Evolutionary conservation across 35 echinoderm and acorn worm genomes (phyloP).

Genomic region (Lytechinus pictus): DNA sequence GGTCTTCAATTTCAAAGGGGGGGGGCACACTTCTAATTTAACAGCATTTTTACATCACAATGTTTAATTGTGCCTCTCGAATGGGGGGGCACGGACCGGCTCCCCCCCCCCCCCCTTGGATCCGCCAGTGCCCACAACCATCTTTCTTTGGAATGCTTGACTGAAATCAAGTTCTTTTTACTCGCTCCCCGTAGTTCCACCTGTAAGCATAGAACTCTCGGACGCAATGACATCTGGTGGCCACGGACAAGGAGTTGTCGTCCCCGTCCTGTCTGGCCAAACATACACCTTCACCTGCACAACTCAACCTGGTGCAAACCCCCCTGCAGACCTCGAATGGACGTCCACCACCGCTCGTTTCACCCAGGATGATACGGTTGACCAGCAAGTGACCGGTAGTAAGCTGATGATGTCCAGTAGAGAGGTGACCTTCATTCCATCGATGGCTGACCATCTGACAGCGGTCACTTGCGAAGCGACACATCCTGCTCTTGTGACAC

Average conservation of each 20-base stretch:
- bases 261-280: neutral
- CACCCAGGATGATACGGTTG: neutral
- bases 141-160: too few species aligned
- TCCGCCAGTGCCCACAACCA: too few species aligned
- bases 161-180: too few species aligned
- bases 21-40: too few species aligned
- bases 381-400: neutral
- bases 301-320: neutral
- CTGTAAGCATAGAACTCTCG: neutral
- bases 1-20: too few species aligned
- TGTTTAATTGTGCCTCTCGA: too few species aligned
- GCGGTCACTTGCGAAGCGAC: constrained; percentile 6
- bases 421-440: neutral
- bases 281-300: neutral
- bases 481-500: neutral
- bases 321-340: neutral
- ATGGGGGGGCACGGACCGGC: too few species aligned
- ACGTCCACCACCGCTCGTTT: neutral
- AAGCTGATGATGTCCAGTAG: constrained; percentile 24
- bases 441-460: neutral
- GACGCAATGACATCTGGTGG: neutral
- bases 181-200: neutral
- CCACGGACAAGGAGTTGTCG: neutral
- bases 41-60: too few species aligned
- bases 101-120: too few species aligned